Conservation (phyloP, 2,113 vertebrate genomes). For the Pristiophorus japonicus region DNA sequence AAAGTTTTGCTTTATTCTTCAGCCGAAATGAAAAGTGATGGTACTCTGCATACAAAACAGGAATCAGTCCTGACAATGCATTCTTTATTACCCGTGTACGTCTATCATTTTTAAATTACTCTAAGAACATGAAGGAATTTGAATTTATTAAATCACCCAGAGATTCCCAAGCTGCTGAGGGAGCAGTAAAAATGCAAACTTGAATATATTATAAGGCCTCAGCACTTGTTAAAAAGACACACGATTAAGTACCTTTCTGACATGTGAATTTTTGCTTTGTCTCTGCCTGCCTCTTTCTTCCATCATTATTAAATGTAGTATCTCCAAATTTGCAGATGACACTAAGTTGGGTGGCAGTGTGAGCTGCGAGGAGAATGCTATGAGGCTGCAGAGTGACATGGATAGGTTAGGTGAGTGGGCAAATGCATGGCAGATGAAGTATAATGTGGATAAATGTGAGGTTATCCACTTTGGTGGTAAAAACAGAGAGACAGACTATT, state of each 20-base stretch:
- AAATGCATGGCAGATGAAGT: too few species aligned
- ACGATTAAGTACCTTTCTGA: background rate
- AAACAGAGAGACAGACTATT: too few species aligned
- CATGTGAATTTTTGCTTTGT: background rate
- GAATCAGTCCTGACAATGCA: background rate
- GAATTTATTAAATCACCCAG: conserved; percentile 20
- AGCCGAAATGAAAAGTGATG: background rate
- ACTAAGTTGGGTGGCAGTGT: too few species aligned
- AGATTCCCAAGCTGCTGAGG: background rate
- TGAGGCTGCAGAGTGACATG: too few species aligned
- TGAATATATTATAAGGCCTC: background rate
- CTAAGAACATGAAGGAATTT: background rate
- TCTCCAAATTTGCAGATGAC: too few species aligned
- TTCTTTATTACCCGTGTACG: background rate
- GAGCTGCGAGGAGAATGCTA: too few species aligned
- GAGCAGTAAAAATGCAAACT: background rate
- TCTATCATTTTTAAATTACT: background rate
- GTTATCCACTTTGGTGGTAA: too few species aligned
- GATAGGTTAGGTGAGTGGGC: too few species aligned
- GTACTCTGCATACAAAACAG: background rate
- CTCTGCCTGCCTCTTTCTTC: background rate
- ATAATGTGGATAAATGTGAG: too few species aligned
- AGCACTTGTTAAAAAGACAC: background rate
- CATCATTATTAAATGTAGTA: too few species aligned
- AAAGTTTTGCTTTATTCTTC: background rate